Base-by-base conservation (phyloP, 35 echinoderm and acorn worm genomes). In the Apostichopus japonicus region DNA sequence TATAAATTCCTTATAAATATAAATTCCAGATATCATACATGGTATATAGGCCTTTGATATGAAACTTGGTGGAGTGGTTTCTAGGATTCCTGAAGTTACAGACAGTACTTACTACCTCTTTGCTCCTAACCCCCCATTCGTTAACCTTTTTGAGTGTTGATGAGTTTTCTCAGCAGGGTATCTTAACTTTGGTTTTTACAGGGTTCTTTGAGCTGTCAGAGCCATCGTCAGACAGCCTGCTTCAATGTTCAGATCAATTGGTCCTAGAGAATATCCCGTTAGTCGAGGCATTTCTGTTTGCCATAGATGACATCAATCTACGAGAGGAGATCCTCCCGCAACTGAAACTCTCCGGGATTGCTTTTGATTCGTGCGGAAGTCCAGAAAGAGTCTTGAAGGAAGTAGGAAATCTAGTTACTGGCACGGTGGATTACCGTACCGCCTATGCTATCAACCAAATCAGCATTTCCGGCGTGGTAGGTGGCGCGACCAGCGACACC, bases 331-430 rank as follows among this genome's bases (percentile, higher is more conserved):
- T 96, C 8, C 90, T 99, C 7, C 94, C 93, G n/a, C 63, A 96
- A n/a, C 53, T 99, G 14, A 92, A 90, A 23, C 88, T 99, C 0
- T 88, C 95, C 24, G 97, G 90, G 10, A 88, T 99, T 54, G 97
- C 86, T 0, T 96, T 99, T 80, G 95, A 99, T 72, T 94, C 93
- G 15, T 99, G 97, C 58, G 95, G 95, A 16, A 96, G 93, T 53
- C 23, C 71, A 1, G 87, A 94, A 9, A 88, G 92, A 51, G 95
- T 93, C 24, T 9, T 53, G 25, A 90, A 93, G 56, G 97, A 99
- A 51, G 92, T 79, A 11, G 77, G 90, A 0, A 99, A 99, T 87
- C 95, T 95, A 33, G 95, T 99, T 4, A 72, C 72, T 14, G 95
- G 93, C 0, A 90, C 91, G 0, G 93, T 99, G 21, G 97, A 99